Evolutionary conservation across 2,888 invertebrate species (phyloP).

Genomic region (Meghimatium bilineatum): DNA sequence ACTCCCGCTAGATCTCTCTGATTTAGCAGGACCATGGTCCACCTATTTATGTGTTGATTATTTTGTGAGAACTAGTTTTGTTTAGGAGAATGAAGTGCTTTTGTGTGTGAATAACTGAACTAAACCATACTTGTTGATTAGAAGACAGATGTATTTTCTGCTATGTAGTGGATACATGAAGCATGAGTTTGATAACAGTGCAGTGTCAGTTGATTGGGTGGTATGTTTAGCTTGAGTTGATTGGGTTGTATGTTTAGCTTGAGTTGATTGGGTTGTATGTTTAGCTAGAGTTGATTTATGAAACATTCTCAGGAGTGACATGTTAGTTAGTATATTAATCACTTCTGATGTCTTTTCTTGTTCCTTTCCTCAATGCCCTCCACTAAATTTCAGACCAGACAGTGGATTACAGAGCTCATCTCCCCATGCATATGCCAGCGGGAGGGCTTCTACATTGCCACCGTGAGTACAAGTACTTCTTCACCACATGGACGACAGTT

Average conservation of each 20-base stretch:
- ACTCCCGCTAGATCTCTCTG: no score
- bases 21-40: no score
- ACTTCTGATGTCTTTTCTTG: constrained; percentile 28
- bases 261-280: background rate
- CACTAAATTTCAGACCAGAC: constrained; percentile 48
- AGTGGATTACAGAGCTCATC: constrained; percentile 48
- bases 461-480: constrained; percentile 51
- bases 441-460: constrained; percentile 40
- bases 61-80: no score
- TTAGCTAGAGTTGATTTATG: background rate
- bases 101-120: background rate
- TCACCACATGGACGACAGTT: background rate
- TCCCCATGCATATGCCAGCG: constrained; percentile 47
- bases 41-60: no score
- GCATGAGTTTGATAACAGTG: background rate
- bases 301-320: background rate
- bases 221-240: background rate
- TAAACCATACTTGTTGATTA: background rate
- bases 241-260: background rate
- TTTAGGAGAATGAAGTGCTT: no score
- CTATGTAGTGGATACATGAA: background rate
- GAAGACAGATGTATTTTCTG: background rate
- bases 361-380: background rate
- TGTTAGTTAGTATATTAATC: background rate
- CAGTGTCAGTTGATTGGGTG: background rate